phyloP scores from a whole-genome alignment of 1,140 invertebrate species.

The Drusus annulatus region DNA sequence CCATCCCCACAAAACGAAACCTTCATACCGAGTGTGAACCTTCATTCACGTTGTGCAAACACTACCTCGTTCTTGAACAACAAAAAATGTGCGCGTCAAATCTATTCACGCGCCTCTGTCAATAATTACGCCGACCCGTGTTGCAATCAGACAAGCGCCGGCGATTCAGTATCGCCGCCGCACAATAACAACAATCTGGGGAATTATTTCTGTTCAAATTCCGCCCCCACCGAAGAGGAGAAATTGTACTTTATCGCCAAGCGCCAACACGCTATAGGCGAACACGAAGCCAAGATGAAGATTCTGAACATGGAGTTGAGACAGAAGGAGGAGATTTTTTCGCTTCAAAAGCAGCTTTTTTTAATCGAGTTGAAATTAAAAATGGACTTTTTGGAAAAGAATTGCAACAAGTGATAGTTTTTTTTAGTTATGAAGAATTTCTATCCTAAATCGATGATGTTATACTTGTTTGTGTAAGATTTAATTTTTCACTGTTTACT shows the following conservation, averaged over 20 bases:
- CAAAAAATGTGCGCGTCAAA: slow-evolving; percentile 27
- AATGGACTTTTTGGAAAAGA: slow-evolving; percentile 72
- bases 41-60: slow-evolving; percentile 2
- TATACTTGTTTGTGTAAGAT: no score
- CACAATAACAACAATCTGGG: slow-evolving; percentile 47
- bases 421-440: no score
- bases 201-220: slow-evolving; percentile 49
- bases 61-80: not conserved
- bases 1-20: slow-evolving; percentile 40
- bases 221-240: slow-evolving; percentile 63
- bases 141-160: slow-evolving; percentile 29
- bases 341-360: slow-evolving; percentile 70
- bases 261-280: slow-evolving; percentile 69
- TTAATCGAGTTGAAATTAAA: slow-evolving; percentile 69
- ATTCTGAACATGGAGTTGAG: slow-evolving; percentile 69
- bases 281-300: slow-evolving; percentile 71
- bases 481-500: no score
- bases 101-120: slow-evolving; percentile 26
- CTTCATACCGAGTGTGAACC: slow-evolving; percentile 26
- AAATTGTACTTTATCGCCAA: slow-evolving; percentile 68
- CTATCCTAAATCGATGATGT: no score
- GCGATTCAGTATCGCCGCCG: slow-evolving; percentile 12
- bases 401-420: slow-evolving; percentile 64
- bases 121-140: slow-evolving; percentile 25
- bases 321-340: slow-evolving; percentile 71